phyloP scores from a whole-genome alignment of 2,888 invertebrate genomes.

The Matsumyia berberina region DNA sequence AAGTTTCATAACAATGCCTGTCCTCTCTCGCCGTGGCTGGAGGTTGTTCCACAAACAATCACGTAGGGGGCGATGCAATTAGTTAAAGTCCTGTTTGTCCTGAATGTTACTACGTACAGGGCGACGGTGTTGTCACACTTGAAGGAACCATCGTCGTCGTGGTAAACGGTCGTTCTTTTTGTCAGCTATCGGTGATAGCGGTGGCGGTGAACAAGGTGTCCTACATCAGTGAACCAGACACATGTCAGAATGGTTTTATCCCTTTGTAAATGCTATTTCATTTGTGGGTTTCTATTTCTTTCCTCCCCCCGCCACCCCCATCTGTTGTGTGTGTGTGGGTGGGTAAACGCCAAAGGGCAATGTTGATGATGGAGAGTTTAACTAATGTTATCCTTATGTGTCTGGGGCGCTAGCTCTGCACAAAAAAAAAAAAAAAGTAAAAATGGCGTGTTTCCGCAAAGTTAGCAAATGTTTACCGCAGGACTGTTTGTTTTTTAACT shows the following conservation, averaged over 20 bases:
- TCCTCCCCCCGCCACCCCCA: background rate
- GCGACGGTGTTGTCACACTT: slow-evolving; percentile 42
- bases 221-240: slow-evolving; percentile 55
- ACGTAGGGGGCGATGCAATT: slow-evolving; percentile 16
- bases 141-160: background rate
- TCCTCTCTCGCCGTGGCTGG: background rate
- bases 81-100: slow-evolving; percentile 19
- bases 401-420: slow-evolving; percentile 24
- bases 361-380: slow-evolving; percentile 45
- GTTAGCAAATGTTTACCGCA: slow-evolving; percentile 64
- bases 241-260: slow-evolving; percentile 32
- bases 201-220: slow-evolving; percentile 32
- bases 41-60: slow-evolving; percentile 25
- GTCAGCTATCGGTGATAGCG: slow-evolving; percentile 17
- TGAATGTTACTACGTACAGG: slow-evolving; percentile 23
- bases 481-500: slow-evolving; percentile 58
- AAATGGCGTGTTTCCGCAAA: slow-evolving; percentile 48
- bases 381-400: slow-evolving; percentile 49
- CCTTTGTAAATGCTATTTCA: slow-evolving; percentile 37
- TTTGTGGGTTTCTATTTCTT: slow-evolving; percentile 12
- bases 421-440: background rate
- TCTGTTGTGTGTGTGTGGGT: background rate
- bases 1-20: slow-evolving; percentile 32
- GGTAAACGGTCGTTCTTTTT: slow-evolving; percentile 24
- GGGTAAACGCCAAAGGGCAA: slow-evolving; percentile 27